These are phyloP conservation scores for Mungos mungo DNA, from an alignment of 2,113 vertebrate species.

Conservation along the genomic window DNA sequence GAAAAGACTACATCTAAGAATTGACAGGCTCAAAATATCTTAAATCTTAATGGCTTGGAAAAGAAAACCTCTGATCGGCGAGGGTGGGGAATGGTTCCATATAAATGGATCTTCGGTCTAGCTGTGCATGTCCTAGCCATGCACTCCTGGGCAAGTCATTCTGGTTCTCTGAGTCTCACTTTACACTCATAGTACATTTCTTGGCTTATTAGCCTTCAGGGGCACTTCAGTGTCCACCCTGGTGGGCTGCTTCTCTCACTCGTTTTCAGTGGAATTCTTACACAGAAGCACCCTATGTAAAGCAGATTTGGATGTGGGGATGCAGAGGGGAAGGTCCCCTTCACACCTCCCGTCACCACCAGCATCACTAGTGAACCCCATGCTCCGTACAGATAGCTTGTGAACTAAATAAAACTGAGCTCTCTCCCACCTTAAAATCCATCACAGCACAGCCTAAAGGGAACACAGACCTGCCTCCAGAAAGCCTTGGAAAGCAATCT, in stretches of 20 bases:
- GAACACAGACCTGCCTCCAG: not conserved
- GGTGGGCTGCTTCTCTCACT: not conserved
- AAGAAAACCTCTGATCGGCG: not conserved
- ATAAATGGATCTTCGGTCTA: not conserved
- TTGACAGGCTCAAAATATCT: not conserved
- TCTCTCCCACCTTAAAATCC: not conserved
- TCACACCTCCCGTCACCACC: not conserved
- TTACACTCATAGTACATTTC: not conserved
- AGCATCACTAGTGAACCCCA: not conserved
- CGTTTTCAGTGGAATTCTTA: not conserved
- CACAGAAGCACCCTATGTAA: not conserved
- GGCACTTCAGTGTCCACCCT: not conserved
- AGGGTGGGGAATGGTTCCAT: not conserved
- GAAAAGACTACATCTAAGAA: not conserved
- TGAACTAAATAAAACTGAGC: not conserved
- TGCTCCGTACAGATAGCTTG: not conserved
- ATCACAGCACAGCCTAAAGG: not conserved
- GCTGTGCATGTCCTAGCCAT: not conserved
- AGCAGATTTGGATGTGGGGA: not conserved
- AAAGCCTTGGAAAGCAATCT: not conserved
- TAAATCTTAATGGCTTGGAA: constrained; percentile 5
- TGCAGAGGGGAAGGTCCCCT: not conserved
- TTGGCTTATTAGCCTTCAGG: not conserved
- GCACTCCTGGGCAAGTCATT: not conserved
- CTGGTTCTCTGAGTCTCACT: not conserved